phyloP scores from a whole-genome alignment of 1,140 invertebrate genomes.

The Drosophila arizonae region DNA sequence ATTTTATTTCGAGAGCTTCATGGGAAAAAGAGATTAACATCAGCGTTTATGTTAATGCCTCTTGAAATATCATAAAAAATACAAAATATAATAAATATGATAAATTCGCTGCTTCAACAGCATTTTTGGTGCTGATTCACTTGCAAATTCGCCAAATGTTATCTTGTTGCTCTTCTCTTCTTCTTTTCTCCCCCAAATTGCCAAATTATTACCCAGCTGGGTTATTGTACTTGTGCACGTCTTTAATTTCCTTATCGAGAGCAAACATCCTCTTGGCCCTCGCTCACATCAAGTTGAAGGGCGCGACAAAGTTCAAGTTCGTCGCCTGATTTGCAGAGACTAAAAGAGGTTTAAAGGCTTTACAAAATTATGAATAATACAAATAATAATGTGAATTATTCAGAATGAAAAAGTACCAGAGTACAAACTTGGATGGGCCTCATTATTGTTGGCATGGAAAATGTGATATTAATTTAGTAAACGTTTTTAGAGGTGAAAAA shows the following conservation, averaged over 20 bases:
- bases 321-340: slow-evolving; percentile 4
- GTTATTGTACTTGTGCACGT: slow-evolving; percentile 18
- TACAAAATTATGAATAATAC: too few relatives aligned
- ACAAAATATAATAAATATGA: slow-evolving; percentile 5
- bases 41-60: slow-evolving; percentile 74
- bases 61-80: slow-evolving; percentile 72
- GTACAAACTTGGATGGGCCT: too few relatives aligned
- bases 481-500: too few relatives aligned
- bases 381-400: neutral
- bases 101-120: slow-evolving; percentile 57
- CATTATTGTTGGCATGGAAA: too few relatives aligned
- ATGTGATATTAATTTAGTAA: too few relatives aligned
- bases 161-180: slow-evolving; percentile 4
- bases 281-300: slow-evolving; percentile 53
- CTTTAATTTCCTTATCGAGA: slow-evolving; percentile 56
- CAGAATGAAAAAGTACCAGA: too few relatives aligned
- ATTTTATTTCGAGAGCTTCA: slow-evolving; percentile 53
- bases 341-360: too few relatives aligned
- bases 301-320: slow-evolving; percentile 74
- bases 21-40: slow-evolving; percentile 80
- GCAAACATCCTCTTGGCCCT: slow-evolving; percentile 58
- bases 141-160: slow-evolving; percentile 55
- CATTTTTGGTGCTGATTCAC: slow-evolving; percentile 63
- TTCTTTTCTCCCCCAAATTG: neutral
- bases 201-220: slow-evolving; percentile 20